Conservation (phyloP, 2,888 invertebrate species). For the Amphipoea lucens region DNA sequence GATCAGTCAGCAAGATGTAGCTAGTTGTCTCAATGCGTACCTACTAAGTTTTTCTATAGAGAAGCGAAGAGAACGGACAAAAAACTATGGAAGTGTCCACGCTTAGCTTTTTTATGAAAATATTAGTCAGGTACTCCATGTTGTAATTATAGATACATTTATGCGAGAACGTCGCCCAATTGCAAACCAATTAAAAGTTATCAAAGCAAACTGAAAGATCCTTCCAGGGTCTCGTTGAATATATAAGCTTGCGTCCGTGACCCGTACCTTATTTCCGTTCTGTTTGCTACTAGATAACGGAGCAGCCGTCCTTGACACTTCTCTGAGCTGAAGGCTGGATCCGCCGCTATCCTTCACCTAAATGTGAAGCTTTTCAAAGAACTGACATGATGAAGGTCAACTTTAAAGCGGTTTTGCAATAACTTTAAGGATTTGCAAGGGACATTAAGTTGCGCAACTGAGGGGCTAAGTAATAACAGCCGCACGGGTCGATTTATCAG, state of each 20-base stretch:
- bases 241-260: constrained; percentile 9
- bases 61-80: not conserved
- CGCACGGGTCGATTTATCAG: too few relatives aligned
- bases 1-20: not conserved
- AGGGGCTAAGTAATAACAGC: too few relatives aligned
- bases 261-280: not conserved
- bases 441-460: not conserved
- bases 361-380: not conserved
- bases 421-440: not conserved
- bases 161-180: not conserved
- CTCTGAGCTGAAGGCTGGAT: not conserved
- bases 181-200: not conserved
- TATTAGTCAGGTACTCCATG: not conserved
- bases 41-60: not conserved
- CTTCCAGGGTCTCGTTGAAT: constrained; percentile 2
- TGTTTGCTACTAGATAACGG: not conserved
- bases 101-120: not conserved
- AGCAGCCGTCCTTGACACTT: constrained; percentile 20
- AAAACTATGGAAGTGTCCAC: not conserved
- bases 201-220: not conserved
- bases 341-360: not conserved
- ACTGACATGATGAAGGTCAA: not conserved
- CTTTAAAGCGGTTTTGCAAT: not conserved
- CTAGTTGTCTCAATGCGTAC: not conserved
- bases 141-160: not conserved